These are phyloP conservation scores for Ornithoptera priamus DNA, from an alignment of 2,888 invertebrate species.

Conservation along the genomic window DNA sequence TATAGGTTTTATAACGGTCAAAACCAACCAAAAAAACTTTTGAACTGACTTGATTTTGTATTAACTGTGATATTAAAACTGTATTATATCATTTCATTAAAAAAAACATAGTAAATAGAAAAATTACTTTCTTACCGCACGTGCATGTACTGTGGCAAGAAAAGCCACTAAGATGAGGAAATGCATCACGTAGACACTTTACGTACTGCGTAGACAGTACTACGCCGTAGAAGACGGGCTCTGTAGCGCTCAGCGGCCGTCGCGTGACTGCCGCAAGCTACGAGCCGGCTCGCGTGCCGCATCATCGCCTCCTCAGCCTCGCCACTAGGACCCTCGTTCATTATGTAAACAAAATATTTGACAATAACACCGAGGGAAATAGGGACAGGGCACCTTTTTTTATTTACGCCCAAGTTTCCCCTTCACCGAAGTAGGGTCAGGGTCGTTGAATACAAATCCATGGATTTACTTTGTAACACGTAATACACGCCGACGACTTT, in stretches of 20 bases:
- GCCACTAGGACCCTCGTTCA: conserved; percentile 53
- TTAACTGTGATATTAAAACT: too few species aligned
- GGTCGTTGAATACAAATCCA: conserved; percentile 21
- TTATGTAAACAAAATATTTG: conserved; percentile 72
- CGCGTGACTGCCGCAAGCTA: conserved; percentile 74
- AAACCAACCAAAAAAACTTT: too few species aligned
- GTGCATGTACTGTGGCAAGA: conserved; percentile 71
- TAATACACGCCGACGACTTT: conserved; percentile 12
- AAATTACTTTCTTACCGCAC: conserved; percentile 68
- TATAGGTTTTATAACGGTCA: too few species aligned
- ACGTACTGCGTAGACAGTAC: conserved; percentile 50
- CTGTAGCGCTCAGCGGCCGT: conserved; percentile 55
- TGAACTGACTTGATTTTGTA: too few species aligned
- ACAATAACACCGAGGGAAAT: conserved; percentile 56
- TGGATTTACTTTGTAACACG: conserved; percentile 25
- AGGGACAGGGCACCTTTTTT: conserved; percentile 39
- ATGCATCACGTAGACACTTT: conserved; percentile 61
- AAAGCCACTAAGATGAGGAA: conserved; percentile 65
- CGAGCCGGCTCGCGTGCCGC: conserved; percentile 45
- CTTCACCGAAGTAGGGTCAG: conserved; percentile 28
- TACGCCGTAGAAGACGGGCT: conserved; percentile 40
- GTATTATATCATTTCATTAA: not conserved
- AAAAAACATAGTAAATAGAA: conserved; percentile 14
- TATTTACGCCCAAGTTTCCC: conserved; percentile 27
- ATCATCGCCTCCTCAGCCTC: conserved; percentile 39